phyloP scores from a whole-genome alignment of 2,888 invertebrate species.

The Tribolium freemani region DNA sequence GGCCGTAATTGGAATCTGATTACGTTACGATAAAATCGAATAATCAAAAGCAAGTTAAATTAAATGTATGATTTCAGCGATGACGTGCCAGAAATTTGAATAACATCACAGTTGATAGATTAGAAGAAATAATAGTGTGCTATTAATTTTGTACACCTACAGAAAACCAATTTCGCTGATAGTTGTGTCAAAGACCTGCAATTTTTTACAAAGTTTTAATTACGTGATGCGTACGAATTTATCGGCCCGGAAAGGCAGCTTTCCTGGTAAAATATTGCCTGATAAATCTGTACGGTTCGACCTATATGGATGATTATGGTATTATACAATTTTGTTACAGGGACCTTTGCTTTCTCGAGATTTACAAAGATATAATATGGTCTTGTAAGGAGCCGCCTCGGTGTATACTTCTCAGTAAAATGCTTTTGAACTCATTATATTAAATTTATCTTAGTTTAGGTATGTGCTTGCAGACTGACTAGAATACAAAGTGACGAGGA shows the following conservation, averaged over 20 bases:
- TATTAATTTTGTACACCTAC: slow-evolving; percentile 44
- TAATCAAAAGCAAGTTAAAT: slow-evolving; percentile 37
- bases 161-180: slow-evolving; percentile 27
- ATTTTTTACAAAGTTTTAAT: slow-evolving; percentile 3
- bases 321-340: slow-evolving; percentile 6
- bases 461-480: slow-evolving; percentile 57
- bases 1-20: slow-evolving; percentile 40
- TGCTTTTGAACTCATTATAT: slow-evolving; percentile 60
- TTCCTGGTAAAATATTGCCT: neutral
- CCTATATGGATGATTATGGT: neutral
- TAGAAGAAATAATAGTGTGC: slow-evolving; percentile 39
- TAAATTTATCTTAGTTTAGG: slow-evolving; percentile 60
- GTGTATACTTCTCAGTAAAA: slow-evolving; percentile 54
- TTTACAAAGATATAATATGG: slow-evolving; percentile 59
- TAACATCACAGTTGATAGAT: slow-evolving; percentile 42
- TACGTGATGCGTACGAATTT: neutral
- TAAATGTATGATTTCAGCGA: slow-evolving; percentile 40
- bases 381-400: slow-evolving; percentile 57
- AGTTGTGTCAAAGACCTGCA: slow-evolving; percentile 25
- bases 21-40: slow-evolving; percentile 37
- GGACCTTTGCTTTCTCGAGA: slow-evolving; percentile 43
- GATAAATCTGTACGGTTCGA: neutral
- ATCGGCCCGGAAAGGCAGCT: neutral
- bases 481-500: slow-evolving; percentile 51
- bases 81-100: slow-evolving; percentile 45